Conservation (phyloP, 2,888 invertebrate species). For the Epirrhoe alternata region DNA sequence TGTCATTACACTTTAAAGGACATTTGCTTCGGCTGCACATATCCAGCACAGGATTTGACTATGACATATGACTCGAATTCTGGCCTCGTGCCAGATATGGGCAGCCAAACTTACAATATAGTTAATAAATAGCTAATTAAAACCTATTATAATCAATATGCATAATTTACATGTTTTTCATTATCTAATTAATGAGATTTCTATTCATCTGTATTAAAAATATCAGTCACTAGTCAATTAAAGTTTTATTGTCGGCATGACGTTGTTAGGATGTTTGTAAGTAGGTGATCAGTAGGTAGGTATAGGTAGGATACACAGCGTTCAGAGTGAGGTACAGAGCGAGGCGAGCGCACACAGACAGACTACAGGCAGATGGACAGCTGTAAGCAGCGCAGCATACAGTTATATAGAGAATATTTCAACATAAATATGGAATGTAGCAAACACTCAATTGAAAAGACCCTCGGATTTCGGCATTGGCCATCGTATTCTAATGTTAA, state of each 20-base stretch:
- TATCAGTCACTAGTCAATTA: conserved; percentile 68
- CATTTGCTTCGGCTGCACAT: conserved; percentile 38
- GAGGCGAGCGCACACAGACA: not conserved
- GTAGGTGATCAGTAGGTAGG: too few relatives aligned
- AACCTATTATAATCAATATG: conserved; percentile 71
- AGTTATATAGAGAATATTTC: conserved; percentile 78
- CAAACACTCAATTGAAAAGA: conserved; percentile 83
- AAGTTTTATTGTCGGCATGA: conserved; percentile 46
- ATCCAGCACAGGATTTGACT: conserved; percentile 40
- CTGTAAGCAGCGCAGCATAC: conserved; percentile 56
- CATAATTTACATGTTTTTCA: conserved; percentile 65
- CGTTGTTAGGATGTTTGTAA: conserved; percentile 56
- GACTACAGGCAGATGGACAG: conserved; percentile 37
- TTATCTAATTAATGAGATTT: conserved; percentile 80
- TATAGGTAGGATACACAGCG: conserved; percentile 16
- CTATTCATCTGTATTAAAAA: conserved; percentile 69
- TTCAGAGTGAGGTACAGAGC: conserved; percentile 18
- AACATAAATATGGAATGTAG: conserved; percentile 86
- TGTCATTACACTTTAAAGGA: conserved; percentile 47
- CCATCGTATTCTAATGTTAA: conserved; percentile 79
- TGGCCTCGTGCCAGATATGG: conserved; percentile 51
- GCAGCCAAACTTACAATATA: conserved; percentile 58
- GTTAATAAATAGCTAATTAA: conserved; percentile 78
- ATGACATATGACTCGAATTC: conserved; percentile 36
- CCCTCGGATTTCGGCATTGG: conserved; percentile 75